These are phyloP conservation scores for Papilio helenus DNA, from an alignment of 1,140 invertebrate genomes.

Conservation along the genomic window DNA sequence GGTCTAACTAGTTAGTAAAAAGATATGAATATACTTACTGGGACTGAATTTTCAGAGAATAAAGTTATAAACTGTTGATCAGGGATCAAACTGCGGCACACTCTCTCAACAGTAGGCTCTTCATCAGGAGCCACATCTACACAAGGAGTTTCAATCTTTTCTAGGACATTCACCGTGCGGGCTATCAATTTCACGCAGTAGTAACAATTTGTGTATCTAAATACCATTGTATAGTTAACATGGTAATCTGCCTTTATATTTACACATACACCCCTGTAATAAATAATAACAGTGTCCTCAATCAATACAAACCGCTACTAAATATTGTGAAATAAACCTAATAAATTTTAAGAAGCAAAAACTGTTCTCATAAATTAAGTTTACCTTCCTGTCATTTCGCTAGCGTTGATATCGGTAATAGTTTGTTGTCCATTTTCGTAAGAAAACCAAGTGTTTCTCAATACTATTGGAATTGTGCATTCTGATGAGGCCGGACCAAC, in stretches of 20 bases:
- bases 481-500: constrained; percentile 65
- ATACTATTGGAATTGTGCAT: constrained; percentile 88
- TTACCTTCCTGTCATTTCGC: constrained; percentile 86
- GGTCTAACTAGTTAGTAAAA: neutral
- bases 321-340: constrained; percentile 21
- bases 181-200: constrained; percentile 93
- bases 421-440: constrained; percentile 94
- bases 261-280: constrained; percentile 87
- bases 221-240: constrained; percentile 94
- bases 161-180: constrained; percentile 94
- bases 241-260: constrained; percentile 88
- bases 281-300: neutral
- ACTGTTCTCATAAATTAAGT: constrained; percentile 24
- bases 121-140: constrained; percentile 85
- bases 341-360: neutral
- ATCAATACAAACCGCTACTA: neutral
- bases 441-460: constrained; percentile 95
- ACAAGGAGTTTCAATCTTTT: constrained; percentile 94
- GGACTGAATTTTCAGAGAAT: constrained; percentile 95
- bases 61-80: constrained; percentile 93
- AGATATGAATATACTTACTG: constrained; percentile 75
- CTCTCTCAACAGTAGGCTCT: constrained; percentile 88
- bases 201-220: constrained; percentile 89
- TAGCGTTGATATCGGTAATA: constrained; percentile 91
- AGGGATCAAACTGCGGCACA: constrained; percentile 88